phyloP scores from a whole-genome alignment of 2,797 vertebrate genomes.

The Halcyon chelicuti region DNA sequence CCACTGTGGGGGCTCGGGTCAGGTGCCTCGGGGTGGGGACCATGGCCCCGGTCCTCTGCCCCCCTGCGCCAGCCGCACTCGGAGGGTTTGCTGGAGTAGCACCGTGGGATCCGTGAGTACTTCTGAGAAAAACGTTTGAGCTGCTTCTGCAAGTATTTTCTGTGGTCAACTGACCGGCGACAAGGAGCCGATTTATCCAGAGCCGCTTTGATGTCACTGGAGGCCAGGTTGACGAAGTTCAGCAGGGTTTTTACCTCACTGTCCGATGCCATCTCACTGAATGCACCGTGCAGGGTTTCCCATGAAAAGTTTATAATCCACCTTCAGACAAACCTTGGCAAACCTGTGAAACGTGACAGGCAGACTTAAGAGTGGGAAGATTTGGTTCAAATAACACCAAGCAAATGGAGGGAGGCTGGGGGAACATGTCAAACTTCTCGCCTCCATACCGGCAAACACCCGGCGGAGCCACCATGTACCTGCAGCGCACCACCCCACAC shows the following conservation, averaged over 20 bases:
- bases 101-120: conserved; percentile 88
- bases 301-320: conserved; percentile 71
- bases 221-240: conserved; percentile 97
- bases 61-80: conserved; percentile 78
- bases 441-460: fast-evolving
- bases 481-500: neutral
- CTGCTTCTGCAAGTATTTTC: conserved; percentile 98
- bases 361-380: neutral
- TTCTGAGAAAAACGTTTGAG: conserved; percentile 97
- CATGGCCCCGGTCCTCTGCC: conserved; percentile 63
- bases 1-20: conserved; percentile 15
- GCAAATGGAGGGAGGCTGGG: neutral
- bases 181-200: conserved; percentile 97
- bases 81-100: conserved; percentile 79
- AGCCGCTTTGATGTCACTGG: conserved; percentile 97
- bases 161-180: conserved; percentile 95
- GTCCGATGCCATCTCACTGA: conserved; percentile 91
- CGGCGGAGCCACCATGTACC: fast-evolving
- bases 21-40: conserved; percentile 34
- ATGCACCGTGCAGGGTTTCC: conserved; percentile 17
- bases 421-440: neutral
- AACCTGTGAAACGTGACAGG: conserved; percentile 11
- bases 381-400: neutral
- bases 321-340: neutral
- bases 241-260: conserved; percentile 96